Conservation (phyloP, 2,888 invertebrate species). For the Syrphus vitripennis region DNA sequence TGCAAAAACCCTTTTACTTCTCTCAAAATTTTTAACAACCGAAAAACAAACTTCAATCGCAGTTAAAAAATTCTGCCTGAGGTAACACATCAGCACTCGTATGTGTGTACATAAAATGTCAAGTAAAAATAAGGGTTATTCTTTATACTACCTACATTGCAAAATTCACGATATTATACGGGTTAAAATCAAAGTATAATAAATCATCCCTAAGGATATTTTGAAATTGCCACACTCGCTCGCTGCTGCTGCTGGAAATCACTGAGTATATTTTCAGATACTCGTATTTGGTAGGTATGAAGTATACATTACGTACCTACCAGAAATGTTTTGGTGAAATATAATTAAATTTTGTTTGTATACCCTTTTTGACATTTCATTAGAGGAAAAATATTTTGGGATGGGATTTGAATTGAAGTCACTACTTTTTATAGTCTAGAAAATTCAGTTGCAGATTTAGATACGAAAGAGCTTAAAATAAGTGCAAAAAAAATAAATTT, state of each 20-base stretch:
- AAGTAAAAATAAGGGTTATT: constrained; percentile 28
- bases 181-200: constrained; percentile 55
- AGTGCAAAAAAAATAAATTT: too few relatives aligned
- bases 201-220: constrained; percentile 56
- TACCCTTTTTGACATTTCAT: constrained; percentile 42
- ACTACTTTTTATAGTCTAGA: not conserved
- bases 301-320: not conserved
- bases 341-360: constrained; percentile 59
- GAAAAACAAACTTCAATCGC: not conserved
- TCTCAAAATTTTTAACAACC: not conserved
- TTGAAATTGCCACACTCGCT: not conserved
- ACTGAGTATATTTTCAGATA: not conserved
- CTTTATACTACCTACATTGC: not conserved
- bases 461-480: too few relatives aligned
- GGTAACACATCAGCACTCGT: constrained; percentile 5
- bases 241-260: not conserved
- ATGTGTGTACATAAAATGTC: not conserved
- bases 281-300: not conserved
- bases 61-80: constrained; percentile 16
- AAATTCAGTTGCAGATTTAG: not conserved
- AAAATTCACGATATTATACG: constrained; percentile 12
- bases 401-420: not conserved
- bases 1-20: not conserved
- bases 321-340: constrained; percentile 28
- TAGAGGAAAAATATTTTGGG: not conserved